phyloP scores from a whole-genome alignment of 2,113 vertebrate species.

The Silurus asotus region DNA sequence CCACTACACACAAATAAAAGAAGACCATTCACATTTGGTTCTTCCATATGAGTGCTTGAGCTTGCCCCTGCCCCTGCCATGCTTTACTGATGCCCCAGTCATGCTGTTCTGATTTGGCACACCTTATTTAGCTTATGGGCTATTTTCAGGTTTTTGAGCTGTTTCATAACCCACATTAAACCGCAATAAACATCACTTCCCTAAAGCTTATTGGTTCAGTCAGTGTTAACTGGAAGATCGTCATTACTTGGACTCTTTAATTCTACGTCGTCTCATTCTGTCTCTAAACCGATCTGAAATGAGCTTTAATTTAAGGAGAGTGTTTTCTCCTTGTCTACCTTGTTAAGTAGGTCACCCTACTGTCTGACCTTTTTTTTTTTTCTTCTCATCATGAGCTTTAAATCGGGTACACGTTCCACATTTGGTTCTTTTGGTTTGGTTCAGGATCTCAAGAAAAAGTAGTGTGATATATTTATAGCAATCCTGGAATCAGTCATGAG shows the following conservation, averaged over 20 bases:
- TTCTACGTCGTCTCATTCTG: not conserved
- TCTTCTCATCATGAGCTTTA: constrained; percentile 15
- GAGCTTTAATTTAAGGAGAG: constrained; percentile 1
- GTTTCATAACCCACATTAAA: not conserved
- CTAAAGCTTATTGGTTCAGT: not conserved
- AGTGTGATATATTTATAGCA: not conserved
- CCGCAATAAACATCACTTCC: not conserved
- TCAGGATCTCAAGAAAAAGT: constrained; percentile 37
- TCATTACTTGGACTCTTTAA: not conserved
- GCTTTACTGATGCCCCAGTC: not conserved
- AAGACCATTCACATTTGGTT: not conserved
- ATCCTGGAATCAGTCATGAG: not conserved
- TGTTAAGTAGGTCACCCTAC: constrained; percentile 58
- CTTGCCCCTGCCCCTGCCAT: not conserved
- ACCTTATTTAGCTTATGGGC: not conserved
- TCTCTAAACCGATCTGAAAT: not conserved
- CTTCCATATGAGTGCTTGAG: not conserved
- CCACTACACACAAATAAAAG: not conserved
- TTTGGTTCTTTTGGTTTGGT: constrained; percentile 28
- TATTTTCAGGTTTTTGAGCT: not conserved
- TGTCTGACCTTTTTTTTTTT: constrained; percentile 41
- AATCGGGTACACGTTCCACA: constrained; percentile 45
- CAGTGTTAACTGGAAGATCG: not conserved
- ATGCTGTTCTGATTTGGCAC: not conserved
- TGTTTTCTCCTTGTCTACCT: constrained; percentile 38